A percentile compares a stretch with the other conserved stretches of the same genome.
phyloP scores from a whole-genome alignment of 2,888 invertebrate genomes.

The Meganola albula region DNA sequence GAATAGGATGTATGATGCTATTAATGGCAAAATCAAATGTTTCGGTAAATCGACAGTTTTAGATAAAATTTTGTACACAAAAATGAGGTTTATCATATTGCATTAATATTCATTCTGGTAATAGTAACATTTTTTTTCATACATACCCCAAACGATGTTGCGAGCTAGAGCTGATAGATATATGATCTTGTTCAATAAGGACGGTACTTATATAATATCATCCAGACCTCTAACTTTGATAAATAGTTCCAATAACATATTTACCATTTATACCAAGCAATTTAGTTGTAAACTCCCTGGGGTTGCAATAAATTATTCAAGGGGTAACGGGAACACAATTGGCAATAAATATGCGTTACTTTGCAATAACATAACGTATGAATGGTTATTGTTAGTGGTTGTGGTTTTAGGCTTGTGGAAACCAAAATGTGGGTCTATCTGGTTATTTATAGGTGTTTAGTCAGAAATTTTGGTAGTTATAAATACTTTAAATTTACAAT shows the following conservation, averaged over 20 bases:
- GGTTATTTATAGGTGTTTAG: too few species aligned
- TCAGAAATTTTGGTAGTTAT: too few species aligned
- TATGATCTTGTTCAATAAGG: neutral
- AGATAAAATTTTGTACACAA: neutral
- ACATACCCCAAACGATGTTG: neutral
- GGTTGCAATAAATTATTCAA: conserved; percentile 29
- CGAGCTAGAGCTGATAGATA: neutral
- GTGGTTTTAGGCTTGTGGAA: conserved; percentile 17
- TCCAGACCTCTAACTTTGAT: conserved; percentile 4
- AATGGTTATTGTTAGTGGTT: conserved; percentile 34
- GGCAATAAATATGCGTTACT: conserved; percentile 45
- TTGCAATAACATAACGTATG: conserved; percentile 41
- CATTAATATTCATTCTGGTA: neutral
- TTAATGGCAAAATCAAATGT: neutral
- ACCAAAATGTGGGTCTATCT: conserved; percentile 25
- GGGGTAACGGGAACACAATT: conserved; percentile 32
- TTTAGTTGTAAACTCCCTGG: conserved; percentile 33
- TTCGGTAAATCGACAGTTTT: too few species aligned
- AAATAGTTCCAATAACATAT: conserved; percentile 26
- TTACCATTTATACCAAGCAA: conserved; percentile 36
- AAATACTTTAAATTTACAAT: too few species aligned
- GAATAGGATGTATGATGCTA: neutral
- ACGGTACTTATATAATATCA: conserved; percentile 11
- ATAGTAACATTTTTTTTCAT: neutral
- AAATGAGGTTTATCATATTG: neutral